Evolutionary conservation across 64 coral and sea anemone species (phyloP).

Genomic region (Cladopsammia gracilis): DNA sequence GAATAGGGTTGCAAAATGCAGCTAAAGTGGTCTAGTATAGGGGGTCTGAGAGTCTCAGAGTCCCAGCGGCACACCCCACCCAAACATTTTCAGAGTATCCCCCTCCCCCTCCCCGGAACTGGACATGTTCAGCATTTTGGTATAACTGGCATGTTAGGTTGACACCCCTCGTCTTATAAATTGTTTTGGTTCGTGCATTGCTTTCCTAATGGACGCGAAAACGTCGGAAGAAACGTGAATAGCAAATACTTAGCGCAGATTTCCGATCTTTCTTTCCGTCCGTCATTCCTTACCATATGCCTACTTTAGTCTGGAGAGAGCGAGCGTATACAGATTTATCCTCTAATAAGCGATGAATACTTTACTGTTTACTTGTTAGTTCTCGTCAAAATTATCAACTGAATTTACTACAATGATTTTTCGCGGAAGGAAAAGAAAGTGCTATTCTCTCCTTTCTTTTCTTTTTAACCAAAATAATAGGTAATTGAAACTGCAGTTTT

Average conservation of each 20-base stretch:
- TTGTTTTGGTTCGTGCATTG: too few relatives aligned
- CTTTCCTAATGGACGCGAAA: neutral
- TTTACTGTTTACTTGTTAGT: neutral
- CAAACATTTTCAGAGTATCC: too few relatives aligned
- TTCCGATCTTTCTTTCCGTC: conserved; percentile 2
- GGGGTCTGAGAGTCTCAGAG: too few relatives aligned
- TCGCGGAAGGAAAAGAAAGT: neutral
- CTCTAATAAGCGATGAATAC: neutral
- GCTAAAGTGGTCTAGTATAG: too few relatives aligned
- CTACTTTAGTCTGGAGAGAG: neutral
- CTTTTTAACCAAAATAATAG: neutral
- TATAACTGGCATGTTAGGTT: too few relatives aligned
- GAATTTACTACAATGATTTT: neutral
- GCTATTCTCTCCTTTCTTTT: neutral
- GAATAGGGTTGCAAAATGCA: too few relatives aligned
- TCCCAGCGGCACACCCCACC: too few relatives aligned
- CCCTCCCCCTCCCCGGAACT: too few relatives aligned
- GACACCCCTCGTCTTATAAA: too few relatives aligned
- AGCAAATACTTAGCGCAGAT: neutral
- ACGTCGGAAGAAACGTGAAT: neutral
- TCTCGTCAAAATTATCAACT: neutral
- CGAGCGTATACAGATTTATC: conserved; percentile 4
- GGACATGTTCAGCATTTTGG: too few relatives aligned
- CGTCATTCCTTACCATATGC: neutral
- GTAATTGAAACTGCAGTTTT: neutral